phyloP scores from a whole-genome alignment of 1,140 invertebrate genomes.

The Leptopilina clavipes region DNA sequence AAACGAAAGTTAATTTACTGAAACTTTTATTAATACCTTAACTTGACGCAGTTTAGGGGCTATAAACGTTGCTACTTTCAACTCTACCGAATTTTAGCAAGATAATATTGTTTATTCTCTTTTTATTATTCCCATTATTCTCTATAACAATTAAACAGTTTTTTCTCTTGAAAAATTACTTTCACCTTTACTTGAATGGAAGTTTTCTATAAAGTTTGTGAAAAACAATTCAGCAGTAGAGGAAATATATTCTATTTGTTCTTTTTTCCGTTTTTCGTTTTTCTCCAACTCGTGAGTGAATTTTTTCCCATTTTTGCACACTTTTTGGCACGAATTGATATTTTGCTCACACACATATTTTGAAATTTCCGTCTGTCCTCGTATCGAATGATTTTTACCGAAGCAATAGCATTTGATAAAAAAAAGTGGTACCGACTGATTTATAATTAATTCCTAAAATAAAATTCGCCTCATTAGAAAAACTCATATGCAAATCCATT shows the following conservation, averaged over 20 bases:
- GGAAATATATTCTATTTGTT: too few species aligned
- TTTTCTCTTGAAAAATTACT: too few species aligned
- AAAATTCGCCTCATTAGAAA: not conserved
- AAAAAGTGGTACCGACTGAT: not conserved
- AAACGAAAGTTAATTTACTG: slow-evolving; percentile 65
- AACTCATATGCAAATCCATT: slow-evolving; percentile 28
- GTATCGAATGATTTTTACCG: slow-evolving; percentile 11
- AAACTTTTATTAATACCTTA: slow-evolving; percentile 69
- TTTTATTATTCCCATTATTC: too few species aligned
- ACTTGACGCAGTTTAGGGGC: slow-evolving; percentile 48
- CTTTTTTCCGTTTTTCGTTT: too few species aligned
- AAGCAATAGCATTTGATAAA: not conserved
- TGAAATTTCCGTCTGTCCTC: not conserved
- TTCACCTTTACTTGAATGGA: too few species aligned
- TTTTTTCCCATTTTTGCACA: too few species aligned
- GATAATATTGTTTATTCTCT: slow-evolving; percentile 6
- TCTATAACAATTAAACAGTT: too few species aligned
- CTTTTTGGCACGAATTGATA: not conserved
- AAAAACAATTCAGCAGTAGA: too few species aligned
- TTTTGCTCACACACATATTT: not conserved
- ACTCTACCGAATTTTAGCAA: slow-evolving; percentile 40
- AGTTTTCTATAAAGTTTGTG: too few species aligned
- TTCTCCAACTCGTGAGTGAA: too few species aligned
- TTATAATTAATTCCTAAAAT: not conserved
- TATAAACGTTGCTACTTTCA: too few species aligned